phyloP scores from a whole-genome alignment of 2,113 vertebrate genomes.

The Opisthocomus hoazin region DNA sequence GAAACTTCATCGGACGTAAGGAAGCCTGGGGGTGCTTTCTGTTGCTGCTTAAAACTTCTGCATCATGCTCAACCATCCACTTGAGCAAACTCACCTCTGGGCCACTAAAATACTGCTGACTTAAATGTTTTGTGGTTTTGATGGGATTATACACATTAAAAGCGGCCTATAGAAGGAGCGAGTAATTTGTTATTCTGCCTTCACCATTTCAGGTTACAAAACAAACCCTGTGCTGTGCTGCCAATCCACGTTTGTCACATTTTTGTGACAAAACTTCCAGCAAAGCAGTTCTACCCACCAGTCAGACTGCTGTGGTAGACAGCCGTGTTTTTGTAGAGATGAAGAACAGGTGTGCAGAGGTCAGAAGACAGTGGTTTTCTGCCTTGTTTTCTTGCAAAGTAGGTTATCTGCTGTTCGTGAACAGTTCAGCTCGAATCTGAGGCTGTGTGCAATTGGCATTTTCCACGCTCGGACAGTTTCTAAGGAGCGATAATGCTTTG shows the following conservation, averaged over 20 bases:
- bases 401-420: background rate
- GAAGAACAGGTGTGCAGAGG: background rate
- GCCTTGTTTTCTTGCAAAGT: background rate
- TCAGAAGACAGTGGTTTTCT: background rate
- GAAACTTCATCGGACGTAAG: background rate
- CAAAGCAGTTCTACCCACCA: background rate
- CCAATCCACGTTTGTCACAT: fast-evolving
- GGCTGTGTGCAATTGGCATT: background rate
- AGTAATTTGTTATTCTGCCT: background rate
- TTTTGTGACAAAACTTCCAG: background rate
- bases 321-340: background rate
- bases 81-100: background rate
- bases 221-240: background rate
- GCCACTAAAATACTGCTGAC: background rate
- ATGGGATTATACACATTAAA: background rate
- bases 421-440: background rate
- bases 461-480: background rate
- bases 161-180: background rate
- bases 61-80: background rate
- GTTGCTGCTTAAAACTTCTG: background rate
- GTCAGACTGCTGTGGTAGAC: background rate
- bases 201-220: background rate
- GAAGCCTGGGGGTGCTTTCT: background rate
- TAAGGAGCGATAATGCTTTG: background rate
- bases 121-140: background rate